phyloP scores from a whole-genome alignment of 2,113 vertebrate genomes.

The Sebastes schlegelii region DNA sequence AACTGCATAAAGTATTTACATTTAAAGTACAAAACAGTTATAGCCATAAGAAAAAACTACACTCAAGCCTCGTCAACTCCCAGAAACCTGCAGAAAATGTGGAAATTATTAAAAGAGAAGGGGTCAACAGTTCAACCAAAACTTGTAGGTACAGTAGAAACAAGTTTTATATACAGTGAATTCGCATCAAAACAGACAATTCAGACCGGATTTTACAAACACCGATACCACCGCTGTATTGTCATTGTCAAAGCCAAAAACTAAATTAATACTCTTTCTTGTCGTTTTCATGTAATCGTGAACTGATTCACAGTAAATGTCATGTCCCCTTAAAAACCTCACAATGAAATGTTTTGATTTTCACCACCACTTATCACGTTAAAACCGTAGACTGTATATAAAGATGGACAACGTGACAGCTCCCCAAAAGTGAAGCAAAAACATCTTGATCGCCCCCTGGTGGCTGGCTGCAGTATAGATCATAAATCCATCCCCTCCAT shows the following conservation, averaged over 20 bases:
- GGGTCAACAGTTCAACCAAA: not conserved
- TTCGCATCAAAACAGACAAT: not conserved
- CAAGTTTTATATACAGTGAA: not conserved
- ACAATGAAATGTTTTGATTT: not conserved
- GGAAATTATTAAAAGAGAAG: not conserved
- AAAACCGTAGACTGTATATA: not conserved
- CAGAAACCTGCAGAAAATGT: not conserved
- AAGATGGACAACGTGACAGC: too few relatives aligned
- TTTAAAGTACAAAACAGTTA: slow-evolving; percentile 31
- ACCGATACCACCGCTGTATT: not conserved
- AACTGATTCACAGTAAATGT: slow-evolving; percentile 9
- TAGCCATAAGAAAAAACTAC: slow-evolving; percentile 5
- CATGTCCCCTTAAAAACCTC: too few relatives aligned
- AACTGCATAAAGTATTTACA: slow-evolving; percentile 32
- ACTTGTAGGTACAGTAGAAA: slow-evolving; percentile 10
- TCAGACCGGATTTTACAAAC: not conserved
- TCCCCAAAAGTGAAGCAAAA: too few relatives aligned
- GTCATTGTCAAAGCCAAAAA: not conserved
- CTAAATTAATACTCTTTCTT: not conserved
- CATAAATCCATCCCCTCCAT: too few relatives aligned
- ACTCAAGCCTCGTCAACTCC: not conserved
- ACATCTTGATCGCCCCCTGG: too few relatives aligned
- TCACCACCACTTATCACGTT: not conserved
- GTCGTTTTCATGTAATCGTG: not conserved
- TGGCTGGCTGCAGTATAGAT: too few relatives aligned